These are phyloP conservation scores for Climacteris rufus DNA, from an alignment of 2,113 vertebrate species.

Conservation along the genomic window DNA sequence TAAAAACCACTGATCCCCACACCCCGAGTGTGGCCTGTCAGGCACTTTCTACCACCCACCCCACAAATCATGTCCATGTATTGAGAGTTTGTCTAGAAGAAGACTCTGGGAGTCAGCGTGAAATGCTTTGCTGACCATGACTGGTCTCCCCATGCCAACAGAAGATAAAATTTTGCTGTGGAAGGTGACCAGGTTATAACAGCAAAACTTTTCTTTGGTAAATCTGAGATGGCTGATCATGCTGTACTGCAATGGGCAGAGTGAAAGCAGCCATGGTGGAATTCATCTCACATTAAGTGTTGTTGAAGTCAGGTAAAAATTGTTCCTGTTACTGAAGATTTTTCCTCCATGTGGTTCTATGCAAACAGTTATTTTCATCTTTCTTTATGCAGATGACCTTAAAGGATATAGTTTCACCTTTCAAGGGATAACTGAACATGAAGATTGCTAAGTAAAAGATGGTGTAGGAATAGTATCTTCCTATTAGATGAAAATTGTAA, in stretches of 20 bases:
- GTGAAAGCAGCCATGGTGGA: not conserved
- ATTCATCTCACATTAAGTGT: not conserved
- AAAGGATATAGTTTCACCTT: not conserved
- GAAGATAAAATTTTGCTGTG: not conserved
- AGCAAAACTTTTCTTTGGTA: not conserved
- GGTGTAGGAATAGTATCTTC: rapidly evolving
- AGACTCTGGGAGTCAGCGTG: not conserved
- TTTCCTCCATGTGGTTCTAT: not conserved
- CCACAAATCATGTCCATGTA: not conserved
- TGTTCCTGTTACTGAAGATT: not conserved
- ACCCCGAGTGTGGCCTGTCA: too few species aligned
- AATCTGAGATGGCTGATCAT: not conserved
- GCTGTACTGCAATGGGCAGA: not conserved
- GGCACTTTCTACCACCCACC: not conserved
- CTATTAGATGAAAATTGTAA: not conserved
- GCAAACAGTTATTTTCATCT: not conserved
- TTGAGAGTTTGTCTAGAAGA: not conserved
- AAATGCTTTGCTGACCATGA: not conserved
- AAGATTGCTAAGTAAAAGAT: not conserved
- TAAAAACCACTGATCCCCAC: not conserved
- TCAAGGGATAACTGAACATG: not conserved
- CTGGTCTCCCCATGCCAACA: not conserved
- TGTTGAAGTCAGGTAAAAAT: not conserved
- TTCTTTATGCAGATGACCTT: not conserved
- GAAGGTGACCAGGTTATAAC: not conserved